Percentiles rank a stretch among this genome's conserved stretches.
Conservation (phyloP, 2,888 invertebrate genomes). For the Chromoteleia sp. region DNA sequence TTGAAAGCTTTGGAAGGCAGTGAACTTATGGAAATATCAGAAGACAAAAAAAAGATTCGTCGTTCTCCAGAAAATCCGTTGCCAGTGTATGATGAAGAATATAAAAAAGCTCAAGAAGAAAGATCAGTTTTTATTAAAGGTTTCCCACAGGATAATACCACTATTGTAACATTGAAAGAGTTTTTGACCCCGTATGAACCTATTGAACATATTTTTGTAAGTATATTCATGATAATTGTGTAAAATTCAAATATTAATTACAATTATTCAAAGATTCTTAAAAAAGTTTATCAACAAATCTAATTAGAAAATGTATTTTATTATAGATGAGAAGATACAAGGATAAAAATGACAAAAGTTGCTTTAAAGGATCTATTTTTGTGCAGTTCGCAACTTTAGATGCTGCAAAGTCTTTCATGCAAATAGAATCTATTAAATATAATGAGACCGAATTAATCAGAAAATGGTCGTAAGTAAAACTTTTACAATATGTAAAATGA, state of each 20-base stretch:
- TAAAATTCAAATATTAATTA: no score
- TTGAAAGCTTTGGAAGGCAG: conserved; percentile 91
- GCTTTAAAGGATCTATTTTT: conserved; percentile 97
- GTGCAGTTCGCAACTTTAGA: conserved; percentile 93
- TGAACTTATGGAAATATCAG: conserved; percentile 87
- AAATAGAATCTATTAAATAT: conserved; percentile 89
- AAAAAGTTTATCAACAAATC: conserved; percentile 26
- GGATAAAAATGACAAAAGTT: conserved; percentile 88
- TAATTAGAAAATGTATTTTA: conserved; percentile 8
- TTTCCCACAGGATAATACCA: conserved; percentile 89
- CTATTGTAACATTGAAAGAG: conserved; percentile 90
- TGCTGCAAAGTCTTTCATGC: conserved; percentile 92
- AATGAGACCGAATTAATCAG: conserved; percentile 88
- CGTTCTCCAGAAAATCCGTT: conserved; percentile 90
- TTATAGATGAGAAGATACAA: conserved; percentile 86
- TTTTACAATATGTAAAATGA: neutral
- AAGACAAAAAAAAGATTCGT: conserved; percentile 90
- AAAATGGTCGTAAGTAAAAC: conserved; percentile 88
- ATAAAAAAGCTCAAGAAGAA: conserved; percentile 90
- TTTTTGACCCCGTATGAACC: conserved; percentile 90
- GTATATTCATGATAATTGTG: conserved; percentile 71
- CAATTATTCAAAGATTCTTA: no score
- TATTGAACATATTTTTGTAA: conserved; percentile 83
- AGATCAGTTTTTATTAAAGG: conserved; percentile 96
- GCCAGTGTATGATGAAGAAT: conserved; percentile 94